Conservation (phyloP, 2,888 invertebrate species). For the Girardia tigrina region DNA sequence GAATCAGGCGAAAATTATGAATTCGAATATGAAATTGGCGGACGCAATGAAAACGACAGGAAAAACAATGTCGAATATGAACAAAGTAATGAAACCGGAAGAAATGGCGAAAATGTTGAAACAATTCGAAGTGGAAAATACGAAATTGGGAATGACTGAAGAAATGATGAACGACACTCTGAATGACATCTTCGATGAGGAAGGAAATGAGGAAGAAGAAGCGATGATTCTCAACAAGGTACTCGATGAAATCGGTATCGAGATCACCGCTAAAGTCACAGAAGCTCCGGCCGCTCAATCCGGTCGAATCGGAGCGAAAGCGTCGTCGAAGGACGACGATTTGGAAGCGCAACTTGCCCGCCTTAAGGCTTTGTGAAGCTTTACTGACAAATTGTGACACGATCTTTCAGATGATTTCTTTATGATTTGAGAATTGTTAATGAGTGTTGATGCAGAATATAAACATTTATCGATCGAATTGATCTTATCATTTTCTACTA, state of each 20-base stretch:
- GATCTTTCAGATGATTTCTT: background rate
- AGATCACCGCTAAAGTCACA: conserved; percentile 64
- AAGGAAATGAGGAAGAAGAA: conserved; percentile 75
- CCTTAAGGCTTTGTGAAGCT: conserved; percentile 15
- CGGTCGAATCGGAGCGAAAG: background rate
- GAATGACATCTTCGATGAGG: conserved; percentile 73
- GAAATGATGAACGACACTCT: conserved; percentile 83
- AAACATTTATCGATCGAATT: too few species aligned
- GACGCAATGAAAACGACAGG: conserved; percentile 75
- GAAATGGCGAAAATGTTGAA: conserved; percentile 68
- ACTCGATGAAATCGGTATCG: conserved; percentile 82
- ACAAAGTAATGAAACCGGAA: conserved; percentile 70
- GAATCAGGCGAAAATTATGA: conserved; percentile 73
- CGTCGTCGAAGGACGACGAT: background rate
- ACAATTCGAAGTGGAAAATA: conserved; percentile 68
- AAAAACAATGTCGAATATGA: conserved; percentile 72
- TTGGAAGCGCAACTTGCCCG: conserved; percentile 8
- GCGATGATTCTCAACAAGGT: conserved; percentile 64
- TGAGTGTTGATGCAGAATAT: too few species aligned
- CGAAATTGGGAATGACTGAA: conserved; percentile 84
- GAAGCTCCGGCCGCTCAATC: conserved; percentile 47
- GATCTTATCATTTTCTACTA: too few species aligned
- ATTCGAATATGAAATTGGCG: conserved; percentile 71
- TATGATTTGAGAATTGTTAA: too few species aligned
- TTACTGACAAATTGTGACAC: background rate